Conservation (phyloP, 2,113 vertebrate species). For the Melanerpes formicivorus region DNA sequence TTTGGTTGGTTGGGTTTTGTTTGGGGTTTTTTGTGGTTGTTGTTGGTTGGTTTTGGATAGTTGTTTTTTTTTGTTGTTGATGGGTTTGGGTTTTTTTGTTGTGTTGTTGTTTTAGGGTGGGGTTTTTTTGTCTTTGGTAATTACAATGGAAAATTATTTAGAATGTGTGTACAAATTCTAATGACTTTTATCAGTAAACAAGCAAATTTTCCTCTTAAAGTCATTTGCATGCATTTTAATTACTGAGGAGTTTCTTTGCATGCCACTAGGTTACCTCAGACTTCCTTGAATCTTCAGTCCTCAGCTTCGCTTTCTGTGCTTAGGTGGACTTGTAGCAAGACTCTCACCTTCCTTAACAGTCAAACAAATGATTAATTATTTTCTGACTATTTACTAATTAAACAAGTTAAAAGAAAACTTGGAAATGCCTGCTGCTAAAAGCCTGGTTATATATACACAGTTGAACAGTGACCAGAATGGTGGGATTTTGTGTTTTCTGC, state of each 20-base stretch:
- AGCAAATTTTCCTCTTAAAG: background rate
- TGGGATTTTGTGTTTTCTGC: slow-evolving; percentile 38
- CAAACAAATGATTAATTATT: background rate
- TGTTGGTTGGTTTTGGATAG: background rate
- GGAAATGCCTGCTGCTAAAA: background rate
- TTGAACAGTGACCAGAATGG: background rate
- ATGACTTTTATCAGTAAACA: background rate
- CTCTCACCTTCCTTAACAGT: background rate
- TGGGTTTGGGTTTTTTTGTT: background rate
- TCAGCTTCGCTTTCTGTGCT: background rate
- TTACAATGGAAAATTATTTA: background rate
- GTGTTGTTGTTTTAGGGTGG: no score
- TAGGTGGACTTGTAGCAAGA: background rate
- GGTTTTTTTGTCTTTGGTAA: background rate
- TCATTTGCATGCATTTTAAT: background rate
- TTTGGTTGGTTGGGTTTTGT: no score
- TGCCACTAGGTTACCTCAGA: background rate
- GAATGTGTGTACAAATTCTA: background rate
- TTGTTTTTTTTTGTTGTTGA: no score
- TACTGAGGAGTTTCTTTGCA: background rate
- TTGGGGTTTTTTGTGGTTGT: no score
- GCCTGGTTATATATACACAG: background rate
- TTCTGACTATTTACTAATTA: background rate
- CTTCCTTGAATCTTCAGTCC: background rate
- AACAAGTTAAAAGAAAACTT: background rate